These are phyloP conservation scores for Lepilemur septentrionalis DNA, from an alignment of 2,797 vertebrate genomes.

Conservation along the genomic window DNA sequence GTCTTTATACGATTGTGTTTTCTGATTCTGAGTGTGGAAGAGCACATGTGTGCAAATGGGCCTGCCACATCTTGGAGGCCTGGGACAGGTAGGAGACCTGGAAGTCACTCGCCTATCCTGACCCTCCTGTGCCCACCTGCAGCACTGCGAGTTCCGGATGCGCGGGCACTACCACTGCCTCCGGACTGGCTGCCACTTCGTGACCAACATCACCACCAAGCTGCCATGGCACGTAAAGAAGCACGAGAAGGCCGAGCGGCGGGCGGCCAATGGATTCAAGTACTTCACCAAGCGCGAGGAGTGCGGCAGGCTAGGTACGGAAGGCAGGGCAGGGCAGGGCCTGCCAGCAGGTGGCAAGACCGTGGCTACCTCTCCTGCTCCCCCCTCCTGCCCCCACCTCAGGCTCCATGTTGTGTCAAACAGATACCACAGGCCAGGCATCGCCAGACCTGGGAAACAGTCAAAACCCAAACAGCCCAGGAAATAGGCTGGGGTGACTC, in stretches of 20 bases:
- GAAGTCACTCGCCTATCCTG: neutral
- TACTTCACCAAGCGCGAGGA: conserved; percentile 99
- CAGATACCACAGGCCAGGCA: neutral
- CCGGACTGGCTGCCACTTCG: conserved; percentile 95
- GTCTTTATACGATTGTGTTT: neutral
- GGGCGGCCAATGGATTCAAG: conserved; percentile 98
- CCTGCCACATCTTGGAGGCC: neutral
- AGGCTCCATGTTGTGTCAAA: neutral
- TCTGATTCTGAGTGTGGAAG: neutral
- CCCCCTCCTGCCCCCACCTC: neutral
- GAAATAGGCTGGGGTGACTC: neutral
- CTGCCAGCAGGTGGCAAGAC: neutral
- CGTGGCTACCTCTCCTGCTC: neutral
- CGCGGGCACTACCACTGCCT: conserved; percentile 99
- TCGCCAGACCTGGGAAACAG: neutral
- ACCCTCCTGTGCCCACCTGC: neutral
- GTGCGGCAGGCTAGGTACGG: conserved; percentile 93
- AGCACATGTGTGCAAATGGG: neutral
- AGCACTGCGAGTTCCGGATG: conserved; percentile 99
- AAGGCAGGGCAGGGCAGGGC: neutral
- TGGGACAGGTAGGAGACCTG: rapidly evolving
- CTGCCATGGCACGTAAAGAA: conserved; percentile 99
- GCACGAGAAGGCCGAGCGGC: conserved; percentile 97
- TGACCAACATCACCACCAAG: conserved; percentile 99
- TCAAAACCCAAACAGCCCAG: neutral